Conservation (phyloP, 2,888 invertebrate genomes). For the Drosophila neotestacea region DNA sequence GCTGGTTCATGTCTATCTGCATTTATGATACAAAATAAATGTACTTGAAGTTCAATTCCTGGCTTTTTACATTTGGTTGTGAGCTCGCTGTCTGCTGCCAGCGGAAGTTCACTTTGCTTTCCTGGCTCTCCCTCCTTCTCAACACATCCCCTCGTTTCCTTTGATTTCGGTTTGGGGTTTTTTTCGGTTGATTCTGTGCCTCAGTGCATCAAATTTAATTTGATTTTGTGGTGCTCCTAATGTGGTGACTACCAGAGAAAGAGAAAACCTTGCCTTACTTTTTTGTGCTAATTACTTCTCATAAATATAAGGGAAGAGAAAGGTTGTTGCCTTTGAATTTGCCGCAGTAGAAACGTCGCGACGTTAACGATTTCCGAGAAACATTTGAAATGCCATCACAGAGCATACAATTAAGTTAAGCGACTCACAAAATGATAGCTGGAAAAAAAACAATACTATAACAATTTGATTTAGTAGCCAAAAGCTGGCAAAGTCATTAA, state of each 20-base stretch:
- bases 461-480: constrained; percentile 70
- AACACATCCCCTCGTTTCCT: constrained; percentile 4
- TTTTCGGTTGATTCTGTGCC: constrained; percentile 30
- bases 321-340: constrained; percentile 15
- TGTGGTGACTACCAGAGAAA: constrained; percentile 18
- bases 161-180: constrained; percentile 37
- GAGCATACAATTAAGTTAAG: constrained; percentile 67
- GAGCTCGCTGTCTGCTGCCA: constrained; percentile 22
- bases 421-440: constrained; percentile 31
- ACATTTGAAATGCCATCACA: constrained; percentile 47
- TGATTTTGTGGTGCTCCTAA: constrained; percentile 40
- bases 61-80: constrained; percentile 19
- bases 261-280: background rate
- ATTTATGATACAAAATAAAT: constrained; percentile 49
- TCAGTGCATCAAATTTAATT: constrained; percentile 39
- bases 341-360: background rate
- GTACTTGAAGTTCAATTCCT: constrained; percentile 40
- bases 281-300: constrained; percentile 45
- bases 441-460: constrained; percentile 42
- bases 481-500: constrained; percentile 72
- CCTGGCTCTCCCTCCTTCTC: background rate
- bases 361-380: constrained; percentile 46
- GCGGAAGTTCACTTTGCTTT: constrained; percentile 33
- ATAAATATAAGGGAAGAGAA: constrained; percentile 36
- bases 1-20: constrained; percentile 25